Conservation (phyloP, 2,113 vertebrate genomes). For the Myrmophylax atrothorax region DNA sequence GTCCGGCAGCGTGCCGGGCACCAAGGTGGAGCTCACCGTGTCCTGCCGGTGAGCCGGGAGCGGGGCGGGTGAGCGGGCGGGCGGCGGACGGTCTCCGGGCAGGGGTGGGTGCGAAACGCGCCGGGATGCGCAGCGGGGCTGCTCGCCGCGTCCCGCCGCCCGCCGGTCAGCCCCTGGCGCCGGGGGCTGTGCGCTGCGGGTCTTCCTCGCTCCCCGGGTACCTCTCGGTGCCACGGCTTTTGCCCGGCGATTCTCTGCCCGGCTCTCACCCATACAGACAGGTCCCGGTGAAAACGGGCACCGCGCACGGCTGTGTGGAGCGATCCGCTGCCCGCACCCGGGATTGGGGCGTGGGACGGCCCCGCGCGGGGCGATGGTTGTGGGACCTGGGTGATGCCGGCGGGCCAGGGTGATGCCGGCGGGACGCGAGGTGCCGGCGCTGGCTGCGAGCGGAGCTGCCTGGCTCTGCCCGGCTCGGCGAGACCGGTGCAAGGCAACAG, state of each 20-base stretch:
- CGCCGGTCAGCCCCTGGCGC: background rate
- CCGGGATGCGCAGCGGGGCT: background rate
- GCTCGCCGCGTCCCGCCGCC: background rate
- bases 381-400: background rate
- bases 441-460: background rate
- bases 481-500: background rate
- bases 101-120: background rate
- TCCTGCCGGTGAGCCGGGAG: constrained; percentile 87
- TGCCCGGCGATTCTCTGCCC: background rate
- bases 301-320: background rate
- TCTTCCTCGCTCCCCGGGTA: background rate
- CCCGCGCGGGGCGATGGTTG: background rate
- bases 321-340: background rate
- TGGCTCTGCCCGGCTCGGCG: background rate
- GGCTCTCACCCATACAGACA: background rate
- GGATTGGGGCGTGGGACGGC: background rate
- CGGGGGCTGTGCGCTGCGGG: background rate
- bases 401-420: background rate
- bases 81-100: background rate
- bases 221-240: background rate
- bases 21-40: constrained; percentile 92
- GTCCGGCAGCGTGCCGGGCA: constrained; percentile 87
- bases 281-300: background rate
- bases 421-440: background rate
- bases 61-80: background rate